Percentiles rank a stretch among this genome's conserved stretches.
Evolutionary conservation across 2,888 invertebrate genomes (phyloP).

Genomic region (Parnassius mnemosyne): DNA sequence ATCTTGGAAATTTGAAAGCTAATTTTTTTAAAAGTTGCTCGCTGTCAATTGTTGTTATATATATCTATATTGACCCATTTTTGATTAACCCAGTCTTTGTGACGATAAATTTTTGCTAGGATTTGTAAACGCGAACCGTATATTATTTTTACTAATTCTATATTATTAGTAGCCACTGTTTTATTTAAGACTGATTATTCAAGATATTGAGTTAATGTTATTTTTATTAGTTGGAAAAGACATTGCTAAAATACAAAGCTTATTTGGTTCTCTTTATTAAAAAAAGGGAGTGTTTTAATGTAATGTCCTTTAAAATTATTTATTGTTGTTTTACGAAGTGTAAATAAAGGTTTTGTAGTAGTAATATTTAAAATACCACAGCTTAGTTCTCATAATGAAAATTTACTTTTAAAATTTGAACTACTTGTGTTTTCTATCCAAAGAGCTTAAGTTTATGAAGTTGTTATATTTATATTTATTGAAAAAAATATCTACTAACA

Average conservation of each 20-base stretch:
- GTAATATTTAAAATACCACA: background rate
- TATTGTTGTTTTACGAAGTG: background rate
- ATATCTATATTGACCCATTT: too few species aligned
- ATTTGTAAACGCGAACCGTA: constrained; percentile 26
- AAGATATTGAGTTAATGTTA: constrained; percentile 41
- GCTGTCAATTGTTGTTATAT: too few species aligned
- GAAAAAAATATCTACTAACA: too few species aligned
- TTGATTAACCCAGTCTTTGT: too few species aligned
- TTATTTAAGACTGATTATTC: constrained; percentile 70
- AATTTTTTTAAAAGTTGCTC: too few species aligned
- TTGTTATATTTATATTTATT: too few species aligned
- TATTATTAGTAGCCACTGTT: constrained; percentile 42
- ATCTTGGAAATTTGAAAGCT: too few species aligned
- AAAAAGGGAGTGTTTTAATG: too few species aligned
- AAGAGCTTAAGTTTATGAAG: constrained; percentile 3
- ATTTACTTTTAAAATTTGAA: background rate
- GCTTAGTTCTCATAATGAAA: background rate
- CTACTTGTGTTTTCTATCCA: constrained; percentile 5
- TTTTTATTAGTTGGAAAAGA: constrained; percentile 30
- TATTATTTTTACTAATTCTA: constrained; percentile 1
- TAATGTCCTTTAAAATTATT: too few species aligned
- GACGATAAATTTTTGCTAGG: background rate
- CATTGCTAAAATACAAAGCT: background rate
- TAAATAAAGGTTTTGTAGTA: background rate
- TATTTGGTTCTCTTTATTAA: background rate